Percentiles rank a stretch among this genome's conserved stretches.
Evolutionary conservation across 2,113 vertebrate species (phyloP).

Genomic region (Mesoclemmys tuberculata): DNA sequence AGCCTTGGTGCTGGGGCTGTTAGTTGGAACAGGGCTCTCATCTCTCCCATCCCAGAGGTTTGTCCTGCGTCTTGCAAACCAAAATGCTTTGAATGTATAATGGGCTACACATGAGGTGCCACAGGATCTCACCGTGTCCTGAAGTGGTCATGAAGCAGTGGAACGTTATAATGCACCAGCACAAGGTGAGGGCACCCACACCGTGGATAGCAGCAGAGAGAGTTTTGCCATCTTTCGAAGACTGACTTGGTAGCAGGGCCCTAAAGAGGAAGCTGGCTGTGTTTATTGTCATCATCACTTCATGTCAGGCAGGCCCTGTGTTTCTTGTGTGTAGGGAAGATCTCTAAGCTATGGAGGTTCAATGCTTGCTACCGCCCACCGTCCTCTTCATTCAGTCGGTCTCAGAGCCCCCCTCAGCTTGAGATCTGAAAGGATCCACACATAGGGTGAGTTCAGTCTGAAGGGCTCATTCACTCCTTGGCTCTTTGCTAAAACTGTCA

Average conservation of each 20-base stretch:
- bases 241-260: background rate
- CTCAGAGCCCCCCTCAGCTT: background rate
- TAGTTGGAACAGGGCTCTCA: background rate
- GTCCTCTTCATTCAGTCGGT: background rate
- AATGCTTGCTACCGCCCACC: background rate
- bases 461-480: rapidly evolving
- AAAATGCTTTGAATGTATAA: background rate
- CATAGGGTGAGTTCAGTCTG: background rate
- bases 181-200: background rate
- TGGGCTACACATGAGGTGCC: background rate
- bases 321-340: background rate
- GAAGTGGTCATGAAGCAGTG: background rate
- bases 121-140: background rate
- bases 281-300: background rate
- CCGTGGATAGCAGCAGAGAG: background rate
- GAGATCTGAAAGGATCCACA: rapidly evolving
- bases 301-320: background rate
- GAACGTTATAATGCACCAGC: background rate
- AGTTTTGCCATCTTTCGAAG: background rate
- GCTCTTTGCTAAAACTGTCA: background rate
- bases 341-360: background rate
- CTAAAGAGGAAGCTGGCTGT: background rate
- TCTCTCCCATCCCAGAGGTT: background rate
- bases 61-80: background rate
- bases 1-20: background rate